Percentiles rank a stretch among this genome's conserved stretches.
phyloP scores from a whole-genome alignment of 2,113 vertebrate genomes.

The Pelecanoides urinatrix region DNA sequence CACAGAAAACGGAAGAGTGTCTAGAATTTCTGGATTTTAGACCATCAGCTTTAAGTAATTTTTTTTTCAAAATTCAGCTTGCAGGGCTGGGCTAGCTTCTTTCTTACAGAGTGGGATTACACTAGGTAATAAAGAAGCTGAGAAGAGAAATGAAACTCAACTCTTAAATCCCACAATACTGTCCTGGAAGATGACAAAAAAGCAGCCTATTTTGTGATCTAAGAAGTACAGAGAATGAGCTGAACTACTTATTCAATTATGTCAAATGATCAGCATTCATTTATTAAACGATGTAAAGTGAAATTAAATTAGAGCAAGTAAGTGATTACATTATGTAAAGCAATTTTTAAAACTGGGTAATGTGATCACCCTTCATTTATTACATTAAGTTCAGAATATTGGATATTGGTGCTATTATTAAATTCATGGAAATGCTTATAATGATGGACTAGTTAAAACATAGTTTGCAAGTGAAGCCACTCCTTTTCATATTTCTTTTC shows the following conservation, averaged over 20 bases:
- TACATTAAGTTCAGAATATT: constrained; percentile 15
- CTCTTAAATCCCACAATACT: background rate
- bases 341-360: constrained; percentile 26
- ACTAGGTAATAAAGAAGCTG: background rate
- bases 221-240: background rate
- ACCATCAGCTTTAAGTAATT: background rate
- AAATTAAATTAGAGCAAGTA: constrained; percentile 48
- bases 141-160: background rate
- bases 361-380: constrained; percentile 25
- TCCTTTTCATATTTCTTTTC: background rate
- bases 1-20: background rate
- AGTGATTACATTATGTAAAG: constrained; percentile 41
- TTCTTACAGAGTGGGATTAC: background rate
- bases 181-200: background rate
- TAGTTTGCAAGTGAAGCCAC: background rate
- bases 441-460: background rate
- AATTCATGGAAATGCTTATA: background rate
- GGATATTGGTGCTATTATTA: background rate
- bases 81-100: background rate
- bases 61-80: background rate
- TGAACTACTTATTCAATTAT: constrained; percentile 39
- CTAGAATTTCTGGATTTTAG: background rate
- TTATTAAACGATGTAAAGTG: constrained; percentile 48
- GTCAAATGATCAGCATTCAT: constrained; percentile 38
- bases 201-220: background rate